Conservation (phyloP, 2,113 vertebrate genomes). For the Stigmatopora nigra region DNA sequence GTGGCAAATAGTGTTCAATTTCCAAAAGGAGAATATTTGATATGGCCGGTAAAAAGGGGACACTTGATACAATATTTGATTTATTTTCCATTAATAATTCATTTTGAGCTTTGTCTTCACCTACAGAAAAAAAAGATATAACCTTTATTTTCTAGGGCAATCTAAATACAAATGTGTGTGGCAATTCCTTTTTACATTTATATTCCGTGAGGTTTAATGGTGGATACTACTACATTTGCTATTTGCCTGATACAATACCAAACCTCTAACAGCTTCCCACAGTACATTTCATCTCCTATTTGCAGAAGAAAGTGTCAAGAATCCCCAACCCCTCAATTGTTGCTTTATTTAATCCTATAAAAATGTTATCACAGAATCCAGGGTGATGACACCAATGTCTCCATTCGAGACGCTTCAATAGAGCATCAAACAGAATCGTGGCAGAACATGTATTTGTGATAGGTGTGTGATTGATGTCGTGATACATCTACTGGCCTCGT, state of each 20-base stretch:
- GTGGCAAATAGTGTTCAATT: conserved; percentile 26
- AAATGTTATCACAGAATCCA: conserved; percentile 6
- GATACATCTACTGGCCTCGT: conserved; percentile 6
- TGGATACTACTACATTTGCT: not conserved
- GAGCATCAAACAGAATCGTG: conserved; percentile 5
- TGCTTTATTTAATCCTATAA: conserved; percentile 3
- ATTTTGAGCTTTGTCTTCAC: conserved; percentile 27
- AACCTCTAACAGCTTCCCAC: not conserved
- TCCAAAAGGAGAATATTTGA: conserved; percentile 32
- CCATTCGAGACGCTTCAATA: conserved; percentile 7
- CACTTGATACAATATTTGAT: conserved; percentile 12
- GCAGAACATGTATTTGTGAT: conserved; percentile 6
- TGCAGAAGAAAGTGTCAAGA: not conserved
- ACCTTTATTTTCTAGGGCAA: not conserved
- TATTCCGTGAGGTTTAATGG: not conserved
- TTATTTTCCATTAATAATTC: conserved; percentile 45
- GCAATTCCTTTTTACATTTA: not conserved
- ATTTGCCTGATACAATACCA: not conserved
- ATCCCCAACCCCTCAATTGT: not conserved
- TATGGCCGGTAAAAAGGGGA: conserved; percentile 9
- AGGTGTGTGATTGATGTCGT: not conserved
- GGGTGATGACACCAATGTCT: conserved; percentile 10
- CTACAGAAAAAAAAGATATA: not conserved
- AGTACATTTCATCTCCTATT: not conserved
- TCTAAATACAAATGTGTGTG: not conserved